Percentiles rank a stretch among this genome's conserved stretches.
Conservation (phyloP, 2,888 invertebrate species). For the Nyleta sp. region DNA sequence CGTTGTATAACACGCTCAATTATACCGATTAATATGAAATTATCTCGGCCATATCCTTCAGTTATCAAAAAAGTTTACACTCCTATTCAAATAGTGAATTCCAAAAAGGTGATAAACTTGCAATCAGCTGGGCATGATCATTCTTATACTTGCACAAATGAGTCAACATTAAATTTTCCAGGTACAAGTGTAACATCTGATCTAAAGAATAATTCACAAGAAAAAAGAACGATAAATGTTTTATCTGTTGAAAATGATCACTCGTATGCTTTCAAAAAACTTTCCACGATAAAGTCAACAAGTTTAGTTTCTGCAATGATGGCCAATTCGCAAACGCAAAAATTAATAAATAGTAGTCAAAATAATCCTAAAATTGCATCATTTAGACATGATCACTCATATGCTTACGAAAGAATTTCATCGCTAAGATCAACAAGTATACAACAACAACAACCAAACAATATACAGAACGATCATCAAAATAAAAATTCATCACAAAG, state of each 20-base stretch:
- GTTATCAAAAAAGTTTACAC: constrained; percentile 15
- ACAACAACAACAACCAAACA: too few species aligned
- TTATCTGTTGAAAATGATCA: not conserved
- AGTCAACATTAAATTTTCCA: too few species aligned
- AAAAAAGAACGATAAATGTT: too few species aligned
- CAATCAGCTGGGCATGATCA: not conserved
- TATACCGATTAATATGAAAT: constrained; percentile 14
- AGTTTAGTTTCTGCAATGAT: not conserved
- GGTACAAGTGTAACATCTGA: too few species aligned
- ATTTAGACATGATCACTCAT: not conserved
- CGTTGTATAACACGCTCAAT: not conserved
- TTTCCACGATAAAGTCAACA: not conserved
- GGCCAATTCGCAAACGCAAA: not conserved
- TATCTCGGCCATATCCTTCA: constrained; percentile 7
- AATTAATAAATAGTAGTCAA: not conserved
- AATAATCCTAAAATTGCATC: not conserved
- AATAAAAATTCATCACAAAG: too few species aligned
- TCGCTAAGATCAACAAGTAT: too few species aligned
- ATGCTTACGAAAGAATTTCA: too few species aligned
- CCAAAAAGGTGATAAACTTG: not conserved
- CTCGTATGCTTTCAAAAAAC: not conserved
- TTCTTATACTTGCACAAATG: too few species aligned
- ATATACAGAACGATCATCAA: too few species aligned
- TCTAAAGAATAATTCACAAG: too few species aligned
- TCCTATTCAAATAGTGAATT: not conserved